A percentile compares a stretch with the other conserved stretches of the same genome.
Conservation (phyloP, 2,113 vertebrate species). For the Sylvia atricapilla region DNA sequence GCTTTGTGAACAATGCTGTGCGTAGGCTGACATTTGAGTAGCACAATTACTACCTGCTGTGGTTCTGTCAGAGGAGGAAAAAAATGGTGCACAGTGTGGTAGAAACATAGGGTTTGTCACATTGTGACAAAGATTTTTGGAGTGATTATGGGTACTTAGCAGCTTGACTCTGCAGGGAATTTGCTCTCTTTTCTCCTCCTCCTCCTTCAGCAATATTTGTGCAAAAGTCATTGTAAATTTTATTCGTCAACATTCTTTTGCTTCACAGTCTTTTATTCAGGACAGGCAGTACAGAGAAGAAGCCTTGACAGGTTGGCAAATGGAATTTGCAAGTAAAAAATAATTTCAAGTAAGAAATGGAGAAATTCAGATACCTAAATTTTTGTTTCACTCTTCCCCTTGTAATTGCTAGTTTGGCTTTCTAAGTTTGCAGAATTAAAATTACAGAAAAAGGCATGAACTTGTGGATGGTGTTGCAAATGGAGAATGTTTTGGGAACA, state of each 20-base stretch:
- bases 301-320: background rate
- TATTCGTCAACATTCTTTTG: background rate
- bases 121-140: background rate
- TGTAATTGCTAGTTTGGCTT: background rate
- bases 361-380: background rate
- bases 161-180: constrained; percentile 12
- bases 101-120: constrained; percentile 20
- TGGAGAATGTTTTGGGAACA: background rate
- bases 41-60: constrained; percentile 58
- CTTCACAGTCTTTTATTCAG: background rate
- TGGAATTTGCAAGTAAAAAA: background rate
- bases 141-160: constrained; percentile 21
- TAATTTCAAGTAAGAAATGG: background rate
- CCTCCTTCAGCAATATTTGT: background rate
- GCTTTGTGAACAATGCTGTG: constrained; percentile 13
- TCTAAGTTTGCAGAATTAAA: background rate
- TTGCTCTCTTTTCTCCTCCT: background rate
- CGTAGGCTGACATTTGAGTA: constrained; percentile 50
- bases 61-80: background rate
- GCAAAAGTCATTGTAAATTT: background rate
- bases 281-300: background rate
- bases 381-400: background rate
- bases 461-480: background rate
- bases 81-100: background rate
- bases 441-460: background rate